Evolutionary conservation across 2,888 invertebrate genomes (phyloP), one percentile per base, ranked within the genome.

Genomic region (Caradrina clavipalpis): DNA sequence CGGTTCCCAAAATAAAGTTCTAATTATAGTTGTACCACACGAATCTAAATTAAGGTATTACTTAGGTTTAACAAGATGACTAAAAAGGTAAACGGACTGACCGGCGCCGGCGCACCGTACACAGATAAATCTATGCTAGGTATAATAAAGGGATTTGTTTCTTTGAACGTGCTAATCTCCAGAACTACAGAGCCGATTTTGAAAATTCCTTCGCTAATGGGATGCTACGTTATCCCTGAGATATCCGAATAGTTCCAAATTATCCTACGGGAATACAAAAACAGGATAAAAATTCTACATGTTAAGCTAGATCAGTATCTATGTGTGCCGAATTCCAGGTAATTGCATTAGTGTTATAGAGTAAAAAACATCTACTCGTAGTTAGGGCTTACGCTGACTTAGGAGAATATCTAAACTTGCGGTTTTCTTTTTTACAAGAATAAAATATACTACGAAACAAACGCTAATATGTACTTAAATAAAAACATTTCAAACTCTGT

Each of bases 41-140:
- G 17, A 22, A 10, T 56, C 49, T 45, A 71, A 61, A 45, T 51
- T 56, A 51, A 56, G 61, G 11, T n/a, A 22, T 50, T 31, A 45
- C 8, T 47, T 47, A 21, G 26, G 35, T 17, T 47, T 45, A 57
- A 11, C 31, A 42, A 19, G 53, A 49, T 49, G 17, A 56, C 21
- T 45, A 21, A 62, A 35, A 69, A 69, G 75, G 69, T 59, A 55
- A 56, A 59, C 45, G 55, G 62, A 31, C 71, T 10, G 49, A 17
- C 59, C 26, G 65, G 62, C 76, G 66, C 75, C 69, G 13, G 21
- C 19, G 10, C 31, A 35, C 21, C 15, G 15, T 19, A 13, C n/a
- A 59, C 2, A 2, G 17, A n/a, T 61, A 39, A 56, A 26, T 51
- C 22, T 39, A 26, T 10, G 19, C 17, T 31, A 71, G 56, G 35